Percentiles rank a stretch among this genome's conserved stretches.
These are phyloP conservation scores for Scaptomyza polygonia DNA, from an alignment of 2,888 invertebrate species.

Conservation along the genomic window DNA sequence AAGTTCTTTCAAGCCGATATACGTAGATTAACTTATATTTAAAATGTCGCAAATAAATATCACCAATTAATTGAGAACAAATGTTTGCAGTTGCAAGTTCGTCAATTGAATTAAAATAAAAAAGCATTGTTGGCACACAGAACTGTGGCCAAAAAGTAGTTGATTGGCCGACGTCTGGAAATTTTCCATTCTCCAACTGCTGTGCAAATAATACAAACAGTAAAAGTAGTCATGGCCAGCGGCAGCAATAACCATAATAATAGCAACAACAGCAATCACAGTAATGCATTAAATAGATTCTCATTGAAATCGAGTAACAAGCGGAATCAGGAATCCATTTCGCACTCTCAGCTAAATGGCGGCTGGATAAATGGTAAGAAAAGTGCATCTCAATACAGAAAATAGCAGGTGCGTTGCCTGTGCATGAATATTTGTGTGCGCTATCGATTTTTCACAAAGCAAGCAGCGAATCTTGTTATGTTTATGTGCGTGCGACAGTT, in stretches of 20 bases:
- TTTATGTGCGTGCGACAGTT: not conserved
- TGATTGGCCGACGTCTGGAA: not conserved
- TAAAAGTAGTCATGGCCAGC: conserved; percentile 54
- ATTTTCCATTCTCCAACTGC: conserved; percentile 24
- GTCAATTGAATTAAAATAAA: conserved; percentile 13
- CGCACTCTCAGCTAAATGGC: conserved; percentile 92
- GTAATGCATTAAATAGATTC: conserved; percentile 75
- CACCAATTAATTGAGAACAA: conserved; percentile 22
- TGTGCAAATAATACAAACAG: conserved; percentile 31
- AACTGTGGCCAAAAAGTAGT: conserved; percentile 5
- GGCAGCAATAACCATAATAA: conserved; percentile 48
- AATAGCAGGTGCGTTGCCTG: conserved; percentile 24
- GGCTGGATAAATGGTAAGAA: conserved; percentile 94
- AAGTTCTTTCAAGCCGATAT: conserved; percentile 20
- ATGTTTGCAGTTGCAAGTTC: conserved; percentile 19
- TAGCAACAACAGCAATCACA: conserved; percentile 47
- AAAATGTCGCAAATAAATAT: conserved; percentile 24
- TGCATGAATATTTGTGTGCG: conserved; percentile 17
- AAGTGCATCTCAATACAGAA: conserved; percentile 18
- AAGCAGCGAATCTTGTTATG: not conserved
- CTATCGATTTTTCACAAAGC: conserved; percentile 72
- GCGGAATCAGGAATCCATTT: conserved; percentile 91
- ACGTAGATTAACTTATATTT: conserved; percentile 4
- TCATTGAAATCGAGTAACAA: conserved; percentile 86
- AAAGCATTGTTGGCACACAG: not conserved